A percentile compares a stretch with the other conserved stretches of the same genome.
Evolutionary conservation across 2,113 vertebrate species (phyloP).

Genomic region (Saimiri boliviensis): DNA sequence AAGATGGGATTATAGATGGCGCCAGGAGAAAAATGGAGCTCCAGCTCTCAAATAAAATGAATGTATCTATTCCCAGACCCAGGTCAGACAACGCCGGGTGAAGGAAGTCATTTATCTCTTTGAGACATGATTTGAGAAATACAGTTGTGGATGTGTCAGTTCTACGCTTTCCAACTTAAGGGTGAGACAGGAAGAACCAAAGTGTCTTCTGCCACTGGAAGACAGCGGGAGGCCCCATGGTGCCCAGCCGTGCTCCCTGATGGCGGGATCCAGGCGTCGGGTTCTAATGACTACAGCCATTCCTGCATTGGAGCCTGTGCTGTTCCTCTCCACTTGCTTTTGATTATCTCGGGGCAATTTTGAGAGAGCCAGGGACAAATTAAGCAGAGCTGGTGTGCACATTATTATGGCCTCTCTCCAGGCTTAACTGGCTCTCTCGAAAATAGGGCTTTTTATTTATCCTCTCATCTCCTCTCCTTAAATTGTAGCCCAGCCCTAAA

Average conservation of each 20-base stretch:
- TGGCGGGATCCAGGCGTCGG: background rate
- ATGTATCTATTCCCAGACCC: conserved; percentile 73
- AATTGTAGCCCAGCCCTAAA: conserved; percentile 49
- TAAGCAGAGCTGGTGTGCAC: conserved; percentile 66
- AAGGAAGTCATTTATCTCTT: conserved; percentile 74
- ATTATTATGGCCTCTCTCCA: conserved; percentile 72
- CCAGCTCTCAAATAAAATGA: conserved; percentile 50
- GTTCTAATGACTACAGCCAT: conserved; percentile 63
- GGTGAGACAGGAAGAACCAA: background rate
- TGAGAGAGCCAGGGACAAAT: conserved; percentile 71
- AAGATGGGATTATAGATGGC: conserved; percentile 62
- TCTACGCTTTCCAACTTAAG: background rate
- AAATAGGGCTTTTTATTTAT: conserved; percentile 80
- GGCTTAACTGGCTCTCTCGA: conserved; percentile 74
- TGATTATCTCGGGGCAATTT: conserved; percentile 79
- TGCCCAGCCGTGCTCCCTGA: conserved; percentile 50
- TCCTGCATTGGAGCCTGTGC: conserved; percentile 45
- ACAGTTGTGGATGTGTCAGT: conserved; percentile 46
- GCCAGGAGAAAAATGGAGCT: conserved; percentile 65
- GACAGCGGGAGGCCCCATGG: conserved; percentile 38
- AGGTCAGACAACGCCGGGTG: background rate
- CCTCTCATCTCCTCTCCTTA: conserved; percentile 63
- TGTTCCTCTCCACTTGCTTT: conserved; percentile 76
- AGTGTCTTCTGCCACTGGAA: background rate
- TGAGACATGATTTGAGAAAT: conserved; percentile 75